Base-by-base conservation (phyloP, 2,797 vertebrate species). In the Moxostoma hubbsi region DNA sequence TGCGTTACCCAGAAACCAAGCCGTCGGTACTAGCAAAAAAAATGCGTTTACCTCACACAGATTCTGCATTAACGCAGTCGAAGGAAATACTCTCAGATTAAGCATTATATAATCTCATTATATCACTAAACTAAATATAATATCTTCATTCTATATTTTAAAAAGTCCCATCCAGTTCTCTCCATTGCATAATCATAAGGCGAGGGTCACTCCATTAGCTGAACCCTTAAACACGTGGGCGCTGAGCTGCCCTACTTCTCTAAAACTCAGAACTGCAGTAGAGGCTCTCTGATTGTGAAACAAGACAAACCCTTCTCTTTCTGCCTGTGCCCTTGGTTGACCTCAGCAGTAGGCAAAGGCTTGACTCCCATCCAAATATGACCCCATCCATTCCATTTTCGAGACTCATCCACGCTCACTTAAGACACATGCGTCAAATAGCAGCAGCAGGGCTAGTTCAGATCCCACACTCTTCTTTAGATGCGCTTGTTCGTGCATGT, bases 381-480 rank as follows among this genome's bases (percentile, higher is more conserved):
- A 47, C 47, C 75, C 45, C 75, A 50, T 73, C 45, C 45, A n/a
- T 78, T 73, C 54, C 80, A 77, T 68, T 68, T 73, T 6, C 66
- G 18, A 47, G 47, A 46, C 49, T 72, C 58, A 36, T 73, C 72
- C 71, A 62, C 77, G 71, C 45, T 73, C 78, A 79, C 74, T 84
- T 87, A 85, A 87, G 86, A 16, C 54, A 43, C 13, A 9, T 58
- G 50, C 89, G 91, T 85, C 85, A 92, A 92, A 92, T 91, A 91
- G 79, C 80, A 12, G 67, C 8, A 59, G 58, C 59, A 24, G 24
- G 54, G 36, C 66, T 58, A 6, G n/a, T 75, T 76, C 16, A 55
- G 61, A 75, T 67, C 64, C 12, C 81, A 67, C 67, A 45, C 53
- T 36, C 74, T 49, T 36, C 70, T 5, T 50, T 18, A 64, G 18